Evolutionary conservation across 2,888 invertebrate genomes (phyloP), one percentile per base, ranked within the genome.

Genomic region (Polyploca ridens): DNA sequence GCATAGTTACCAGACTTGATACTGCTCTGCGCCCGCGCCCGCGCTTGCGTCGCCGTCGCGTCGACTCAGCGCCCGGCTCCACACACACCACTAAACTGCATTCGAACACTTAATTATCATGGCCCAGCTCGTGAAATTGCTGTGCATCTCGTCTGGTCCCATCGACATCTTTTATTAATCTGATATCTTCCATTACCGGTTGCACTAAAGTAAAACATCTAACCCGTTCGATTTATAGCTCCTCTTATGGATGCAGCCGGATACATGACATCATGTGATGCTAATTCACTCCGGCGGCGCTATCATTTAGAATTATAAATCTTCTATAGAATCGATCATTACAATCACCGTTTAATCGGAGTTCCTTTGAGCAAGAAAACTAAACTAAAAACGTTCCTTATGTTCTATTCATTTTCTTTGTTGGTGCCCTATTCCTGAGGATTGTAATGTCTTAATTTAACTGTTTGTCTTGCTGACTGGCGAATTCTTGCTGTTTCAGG

Each of bases 1-100:
- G 93, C 93, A 92, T 94, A 93, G 91, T 93, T 94, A 93, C 93
- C 92, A 90, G 92, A 90, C 90, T 90, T 86, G 92, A 90, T 91
- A 90, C 84, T 85, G 90, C 88, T 87, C 88, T 79, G 82, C 80
- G 77, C 78, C 77, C 35, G 35, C 35, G 35, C 7, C 35, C 35
- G 35, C 35, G 35, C 35, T 4, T 7, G 35, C 41, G 41, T 41
- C 41, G 41, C 13, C 79, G 69, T 80, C 80, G 78, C 82, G 74
- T 71, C 78, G 79, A 74, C 81, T 75, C 81, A 75, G 74, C 80
- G 71, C 72, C 74, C 72, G 71, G 75, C 76, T 84, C 83, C 86
- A 90, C 90, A 84, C 91, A 90, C 89, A 89, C 90, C 82, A 79
- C 80, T 72, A 76, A 80, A 82, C 77, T 79, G 75, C 83, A 79